Conservation (phyloP, 1,140 invertebrate genomes). For the Dendroctonus ponderosae region DNA sequence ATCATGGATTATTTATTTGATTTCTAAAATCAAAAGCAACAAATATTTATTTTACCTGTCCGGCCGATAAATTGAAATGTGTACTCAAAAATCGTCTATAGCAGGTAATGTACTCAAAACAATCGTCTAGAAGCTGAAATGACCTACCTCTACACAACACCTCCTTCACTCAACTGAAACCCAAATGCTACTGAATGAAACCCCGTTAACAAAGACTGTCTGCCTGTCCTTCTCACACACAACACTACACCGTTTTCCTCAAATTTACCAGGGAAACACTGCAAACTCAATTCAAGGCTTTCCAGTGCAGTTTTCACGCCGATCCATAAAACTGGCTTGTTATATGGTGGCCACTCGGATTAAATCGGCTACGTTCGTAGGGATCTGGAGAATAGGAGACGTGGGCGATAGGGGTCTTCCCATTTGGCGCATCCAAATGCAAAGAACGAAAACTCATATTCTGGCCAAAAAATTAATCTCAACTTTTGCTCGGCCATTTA, state of each 20-base stretch:
- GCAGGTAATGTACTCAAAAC: too few species aligned
- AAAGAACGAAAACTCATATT: not conserved
- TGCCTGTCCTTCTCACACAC: conserved; percentile 11
- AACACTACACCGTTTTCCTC: conserved; percentile 12
- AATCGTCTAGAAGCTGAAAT: too few species aligned
- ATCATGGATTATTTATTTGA: too few species aligned
- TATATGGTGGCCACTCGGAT: conserved; percentile 17
- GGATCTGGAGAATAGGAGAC: not conserved
- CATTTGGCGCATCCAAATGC: conserved; percentile 8
- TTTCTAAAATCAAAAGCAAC: too few species aligned
- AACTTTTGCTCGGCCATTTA: too few species aligned
- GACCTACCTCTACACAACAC: too few species aligned
- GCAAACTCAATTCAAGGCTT: conserved; percentile 21
- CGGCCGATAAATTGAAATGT: too few species aligned
- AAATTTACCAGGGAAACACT: conserved; percentile 10
- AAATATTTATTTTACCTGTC: too few species aligned
- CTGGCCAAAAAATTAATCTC: too few species aligned
- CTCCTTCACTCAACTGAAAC: too few species aligned
- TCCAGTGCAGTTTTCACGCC: conserved; percentile 31
- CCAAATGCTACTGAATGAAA: conserved; percentile 16
- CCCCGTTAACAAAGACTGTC: conserved; percentile 5
- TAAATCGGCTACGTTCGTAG: conserved; percentile 9
- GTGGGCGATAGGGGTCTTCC: not conserved
- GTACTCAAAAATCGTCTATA: too few species aligned
- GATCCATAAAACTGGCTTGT: conserved; percentile 22